Percentiles rank a stretch among this genome's conserved stretches.
These are phyloP conservation scores for Drosophila pruinosa DNA, from an alignment of 1,140 invertebrate species.

Conservation along the genomic window DNA sequence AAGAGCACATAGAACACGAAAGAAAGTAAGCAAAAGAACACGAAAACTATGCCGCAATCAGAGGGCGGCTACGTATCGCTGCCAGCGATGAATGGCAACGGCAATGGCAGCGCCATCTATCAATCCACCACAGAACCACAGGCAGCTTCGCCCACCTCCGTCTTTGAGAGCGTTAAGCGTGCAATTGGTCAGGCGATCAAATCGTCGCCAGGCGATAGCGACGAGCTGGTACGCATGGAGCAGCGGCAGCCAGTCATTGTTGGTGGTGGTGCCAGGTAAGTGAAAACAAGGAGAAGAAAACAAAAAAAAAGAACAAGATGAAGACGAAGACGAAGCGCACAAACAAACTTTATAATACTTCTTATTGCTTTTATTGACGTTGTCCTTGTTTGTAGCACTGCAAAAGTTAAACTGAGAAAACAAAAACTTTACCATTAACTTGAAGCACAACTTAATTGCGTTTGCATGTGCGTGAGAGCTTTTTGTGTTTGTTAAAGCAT, in stretches of 20 bases:
- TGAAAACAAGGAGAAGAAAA: conserved; percentile 11
- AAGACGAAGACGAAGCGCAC: neutral
- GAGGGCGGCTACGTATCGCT: conserved; percentile 82
- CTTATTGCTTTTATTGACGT: conserved; percentile 22
- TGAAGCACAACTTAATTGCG: conserved; percentile 26
- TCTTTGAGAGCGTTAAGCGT: conserved; percentile 79
- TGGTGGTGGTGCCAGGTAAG: conserved; percentile 78
- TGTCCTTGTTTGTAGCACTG: conserved; percentile 24
- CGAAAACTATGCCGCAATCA: conserved; percentile 72
- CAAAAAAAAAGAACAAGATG: neutral
- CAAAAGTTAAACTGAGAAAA: neutral
- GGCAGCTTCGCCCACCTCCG: conserved; percentile 61
- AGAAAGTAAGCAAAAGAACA: conserved; percentile 20
- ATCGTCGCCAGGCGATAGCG: conserved; percentile 63
- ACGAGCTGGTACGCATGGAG: conserved; percentile 69
- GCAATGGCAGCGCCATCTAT: conserved; percentile 74
- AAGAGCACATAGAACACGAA: neutral
- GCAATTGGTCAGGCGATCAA: conserved; percentile 81
- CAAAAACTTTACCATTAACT: conserved; percentile 11
- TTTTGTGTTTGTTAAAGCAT: conserved; percentile 30
- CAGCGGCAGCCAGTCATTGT: conserved; percentile 72
- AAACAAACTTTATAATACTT: conserved; percentile 1
- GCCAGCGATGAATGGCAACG: conserved; percentile 70
- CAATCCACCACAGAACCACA: conserved; percentile 82
- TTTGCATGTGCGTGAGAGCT: conserved; percentile 45